phyloP scores from a whole-genome alignment of 2,888 invertebrate species.

The Lobophora halterata region DNA sequence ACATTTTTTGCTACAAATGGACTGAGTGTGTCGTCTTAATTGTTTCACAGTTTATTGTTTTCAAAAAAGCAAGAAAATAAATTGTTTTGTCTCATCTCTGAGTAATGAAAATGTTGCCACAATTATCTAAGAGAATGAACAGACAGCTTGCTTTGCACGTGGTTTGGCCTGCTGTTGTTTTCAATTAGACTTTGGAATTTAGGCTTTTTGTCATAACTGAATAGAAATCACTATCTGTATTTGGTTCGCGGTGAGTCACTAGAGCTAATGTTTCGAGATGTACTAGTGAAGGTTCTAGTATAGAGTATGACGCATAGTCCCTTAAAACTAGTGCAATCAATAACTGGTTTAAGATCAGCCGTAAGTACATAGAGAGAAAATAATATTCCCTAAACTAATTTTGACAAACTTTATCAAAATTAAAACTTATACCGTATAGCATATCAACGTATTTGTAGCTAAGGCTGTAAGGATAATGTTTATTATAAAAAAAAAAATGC shows the following conservation, averaged over 20 bases:
- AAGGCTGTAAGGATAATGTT: too few species aligned
- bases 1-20: slow-evolving; percentile 57
- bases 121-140: slow-evolving; percentile 34
- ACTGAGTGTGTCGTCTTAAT: slow-evolving; percentile 60
- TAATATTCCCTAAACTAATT: too few species aligned
- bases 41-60: slow-evolving; percentile 62
- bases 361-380: too few species aligned
- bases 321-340: slow-evolving; percentile 3
- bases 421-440: too few species aligned
- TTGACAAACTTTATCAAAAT: too few species aligned
- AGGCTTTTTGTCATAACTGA: slow-evolving; percentile 41
- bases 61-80: slow-evolving; percentile 34
- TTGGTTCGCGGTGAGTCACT: slow-evolving; percentile 25
- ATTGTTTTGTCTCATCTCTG: slow-evolving; percentile 31
- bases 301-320: slow-evolving; percentile 15
- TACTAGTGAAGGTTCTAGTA: too few species aligned
- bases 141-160: slow-evolving; percentile 43
- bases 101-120: slow-evolving; percentile 31
- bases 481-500: too few species aligned
- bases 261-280: slow-evolving; percentile 15
- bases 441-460: too few species aligned
- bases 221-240: slow-evolving; percentile 36
- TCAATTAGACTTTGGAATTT: slow-evolving; percentile 42
- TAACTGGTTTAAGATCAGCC: slow-evolving; percentile 6
- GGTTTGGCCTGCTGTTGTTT: slow-evolving; percentile 40